A percentile compares a stretch with the other conserved stretches of the same genome.
These are phyloP conservation scores for Caenorhabditis sp. DNA, from an alignment of 2,888 invertebrate species.

Conservation along the genomic window DNA sequence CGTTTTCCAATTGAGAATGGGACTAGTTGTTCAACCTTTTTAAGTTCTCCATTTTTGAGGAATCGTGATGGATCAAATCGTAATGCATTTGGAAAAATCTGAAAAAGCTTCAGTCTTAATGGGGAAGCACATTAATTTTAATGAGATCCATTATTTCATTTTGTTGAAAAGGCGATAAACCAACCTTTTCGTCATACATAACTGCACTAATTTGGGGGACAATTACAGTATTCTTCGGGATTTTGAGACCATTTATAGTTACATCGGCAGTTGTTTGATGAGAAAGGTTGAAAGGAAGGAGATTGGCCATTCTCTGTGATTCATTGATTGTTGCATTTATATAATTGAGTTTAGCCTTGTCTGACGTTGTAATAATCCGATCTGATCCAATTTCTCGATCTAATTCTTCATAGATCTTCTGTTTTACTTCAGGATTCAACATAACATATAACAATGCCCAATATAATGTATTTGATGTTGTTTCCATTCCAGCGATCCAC, in stretches of 20 bases:
- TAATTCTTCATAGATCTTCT: slow-evolving; percentile 42
- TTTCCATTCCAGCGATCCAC: slow-evolving; percentile 58
- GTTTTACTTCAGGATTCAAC: slow-evolving; percentile 30
- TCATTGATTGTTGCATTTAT: slow-evolving; percentile 44
- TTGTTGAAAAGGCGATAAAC: neutral
- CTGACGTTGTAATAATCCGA: slow-evolving; percentile 36
- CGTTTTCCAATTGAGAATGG: slow-evolving; percentile 55
- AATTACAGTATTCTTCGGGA: slow-evolving; percentile 35
- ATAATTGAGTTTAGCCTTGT: slow-evolving; percentile 32
- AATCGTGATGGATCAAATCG: slow-evolving; percentile 36
- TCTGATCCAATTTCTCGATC: slow-evolving; percentile 35
- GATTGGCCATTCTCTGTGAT: slow-evolving; percentile 44
- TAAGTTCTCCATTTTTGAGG: slow-evolving; percentile 22
- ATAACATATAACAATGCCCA: slow-evolving; percentile 47
- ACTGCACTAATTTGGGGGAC: slow-evolving; percentile 47
- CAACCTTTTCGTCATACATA: slow-evolving; percentile 35
- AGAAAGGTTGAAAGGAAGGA: slow-evolving; percentile 46
- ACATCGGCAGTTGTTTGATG: slow-evolving; percentile 21
- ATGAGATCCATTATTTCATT: too few species aligned
- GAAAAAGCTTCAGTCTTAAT: too few species aligned
- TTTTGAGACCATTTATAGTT: slow-evolving; percentile 22
- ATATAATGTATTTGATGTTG: slow-evolving; percentile 47
- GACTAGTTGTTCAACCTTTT: slow-evolving; percentile 38
- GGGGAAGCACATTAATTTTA: too few species aligned
- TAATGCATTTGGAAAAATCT: slow-evolving; percentile 44